These are phyloP conservation scores for Pionites leucogaster DNA, from an alignment of 2,113 vertebrate genomes.

Conservation along the genomic window DNA sequence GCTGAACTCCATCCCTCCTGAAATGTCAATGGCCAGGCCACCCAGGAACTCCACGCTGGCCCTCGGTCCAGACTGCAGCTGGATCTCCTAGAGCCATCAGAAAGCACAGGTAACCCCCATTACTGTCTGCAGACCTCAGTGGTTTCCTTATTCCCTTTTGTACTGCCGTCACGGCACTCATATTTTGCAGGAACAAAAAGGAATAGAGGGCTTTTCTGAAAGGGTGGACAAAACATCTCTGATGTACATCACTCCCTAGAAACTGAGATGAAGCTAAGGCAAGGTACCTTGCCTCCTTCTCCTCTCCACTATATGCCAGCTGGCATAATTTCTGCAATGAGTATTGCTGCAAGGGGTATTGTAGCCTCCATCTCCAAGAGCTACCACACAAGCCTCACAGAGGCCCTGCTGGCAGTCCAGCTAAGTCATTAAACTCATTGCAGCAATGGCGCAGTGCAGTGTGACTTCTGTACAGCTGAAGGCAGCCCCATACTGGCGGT, in stretches of 20 bases:
- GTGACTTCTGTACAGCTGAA: neutral
- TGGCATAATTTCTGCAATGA: neutral
- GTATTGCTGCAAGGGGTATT: neutral
- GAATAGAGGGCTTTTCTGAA: neutral
- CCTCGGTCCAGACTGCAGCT: constrained; percentile 90
- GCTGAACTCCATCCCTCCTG: constrained; percentile 97
- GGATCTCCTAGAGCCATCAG: constrained; percentile 78
- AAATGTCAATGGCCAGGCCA: constrained; percentile 93
- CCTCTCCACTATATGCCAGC: neutral
- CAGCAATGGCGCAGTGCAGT: neutral
- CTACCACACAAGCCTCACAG: rapidly evolving
- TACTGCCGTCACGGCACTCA: neutral
- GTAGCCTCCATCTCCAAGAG: neutral
- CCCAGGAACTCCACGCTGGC: constrained; percentile 86
- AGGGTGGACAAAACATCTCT: neutral
- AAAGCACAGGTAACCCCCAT: neutral
- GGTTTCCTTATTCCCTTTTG: neutral
- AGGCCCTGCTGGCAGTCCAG: neutral
- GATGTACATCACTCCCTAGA: neutral
- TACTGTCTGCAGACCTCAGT: neutral
- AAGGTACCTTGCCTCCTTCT: neutral
- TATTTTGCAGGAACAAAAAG: neutral
- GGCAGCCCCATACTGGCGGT: neutral
- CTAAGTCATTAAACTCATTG: neutral
- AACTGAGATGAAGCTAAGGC: neutral